phyloP scores from a whole-genome alignment of 2,797 vertebrate species.

The Netta rufina region DNA sequence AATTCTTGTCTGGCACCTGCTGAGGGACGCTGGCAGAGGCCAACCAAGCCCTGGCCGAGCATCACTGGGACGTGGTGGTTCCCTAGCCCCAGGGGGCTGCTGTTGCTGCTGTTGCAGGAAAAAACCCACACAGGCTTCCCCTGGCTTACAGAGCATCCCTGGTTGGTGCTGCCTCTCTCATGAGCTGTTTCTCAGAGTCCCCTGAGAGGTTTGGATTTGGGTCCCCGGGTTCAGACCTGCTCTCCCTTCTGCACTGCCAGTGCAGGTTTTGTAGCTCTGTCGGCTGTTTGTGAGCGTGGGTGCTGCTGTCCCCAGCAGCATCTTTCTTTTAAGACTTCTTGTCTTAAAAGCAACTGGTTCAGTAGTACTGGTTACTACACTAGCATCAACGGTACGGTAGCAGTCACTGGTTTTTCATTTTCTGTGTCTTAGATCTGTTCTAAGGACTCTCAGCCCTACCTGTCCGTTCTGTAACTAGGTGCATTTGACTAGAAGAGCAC shows the following conservation, averaged over 20 bases:
- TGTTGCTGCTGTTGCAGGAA: background rate
- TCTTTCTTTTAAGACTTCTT: background rate
- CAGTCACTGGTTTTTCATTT: background rate
- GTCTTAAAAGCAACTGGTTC: background rate
- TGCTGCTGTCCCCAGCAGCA: rapidly evolving
- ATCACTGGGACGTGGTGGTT: background rate
- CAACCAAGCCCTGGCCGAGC: background rate
- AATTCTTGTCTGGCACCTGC: background rate
- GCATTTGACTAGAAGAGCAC: background rate
- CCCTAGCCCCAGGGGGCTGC: background rate
- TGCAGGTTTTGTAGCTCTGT: rapidly evolving
- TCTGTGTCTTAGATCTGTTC: background rate
- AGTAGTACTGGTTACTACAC: background rate
- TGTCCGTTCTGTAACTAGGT: background rate
- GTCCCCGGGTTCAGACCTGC: rapidly evolving
- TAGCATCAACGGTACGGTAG: too few relatives aligned
- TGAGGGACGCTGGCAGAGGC: background rate
- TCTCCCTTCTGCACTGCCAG: rapidly evolving
- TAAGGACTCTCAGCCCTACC: background rate
- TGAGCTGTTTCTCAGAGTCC: background rate
- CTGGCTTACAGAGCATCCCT: background rate
- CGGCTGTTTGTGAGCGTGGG: background rate
- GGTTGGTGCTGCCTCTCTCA: background rate
- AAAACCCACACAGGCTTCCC: rapidly evolving
- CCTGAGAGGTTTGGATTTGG: background rate